Conservation (phyloP, 2,113 vertebrate species). For the Tinamus guttatus region DNA sequence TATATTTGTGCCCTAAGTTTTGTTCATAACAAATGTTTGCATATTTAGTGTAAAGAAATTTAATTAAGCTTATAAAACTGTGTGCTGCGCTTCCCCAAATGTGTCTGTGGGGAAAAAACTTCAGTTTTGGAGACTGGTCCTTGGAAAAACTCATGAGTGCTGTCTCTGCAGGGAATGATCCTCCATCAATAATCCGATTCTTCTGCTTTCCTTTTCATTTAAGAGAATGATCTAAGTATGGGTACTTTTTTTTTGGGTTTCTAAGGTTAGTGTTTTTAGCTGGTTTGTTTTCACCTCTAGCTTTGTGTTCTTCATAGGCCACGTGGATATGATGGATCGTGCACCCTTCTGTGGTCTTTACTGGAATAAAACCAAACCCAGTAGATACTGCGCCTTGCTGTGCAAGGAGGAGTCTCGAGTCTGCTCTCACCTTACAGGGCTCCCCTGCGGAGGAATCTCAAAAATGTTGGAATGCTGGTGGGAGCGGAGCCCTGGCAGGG, state of each 20-base stretch:
- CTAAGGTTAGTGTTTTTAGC: background rate
- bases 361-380: background rate
- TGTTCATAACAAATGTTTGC: background rate
- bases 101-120: background rate
- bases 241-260: background rate
- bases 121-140: background rate
- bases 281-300: background rate
- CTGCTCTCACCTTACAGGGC: conserved; percentile 40
- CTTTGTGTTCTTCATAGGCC: background rate
- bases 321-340: background rate
- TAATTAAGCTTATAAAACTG: background rate
- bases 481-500: conserved; percentile 36
- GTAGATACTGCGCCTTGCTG: background rate
- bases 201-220: background rate
- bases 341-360: background rate
- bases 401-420: background rate
- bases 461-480: conserved; percentile 67
- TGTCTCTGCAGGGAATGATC: background rate
- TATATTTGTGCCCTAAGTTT: background rate
- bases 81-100: background rate
- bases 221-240: background rate
- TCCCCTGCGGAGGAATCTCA: conserved; percentile 36
- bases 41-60: background rate
- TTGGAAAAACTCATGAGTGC: background rate
- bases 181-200: background rate